Conservation (phyloP, 1,140 invertebrate genomes). For the Centruroides sculpturatus region DNA sequence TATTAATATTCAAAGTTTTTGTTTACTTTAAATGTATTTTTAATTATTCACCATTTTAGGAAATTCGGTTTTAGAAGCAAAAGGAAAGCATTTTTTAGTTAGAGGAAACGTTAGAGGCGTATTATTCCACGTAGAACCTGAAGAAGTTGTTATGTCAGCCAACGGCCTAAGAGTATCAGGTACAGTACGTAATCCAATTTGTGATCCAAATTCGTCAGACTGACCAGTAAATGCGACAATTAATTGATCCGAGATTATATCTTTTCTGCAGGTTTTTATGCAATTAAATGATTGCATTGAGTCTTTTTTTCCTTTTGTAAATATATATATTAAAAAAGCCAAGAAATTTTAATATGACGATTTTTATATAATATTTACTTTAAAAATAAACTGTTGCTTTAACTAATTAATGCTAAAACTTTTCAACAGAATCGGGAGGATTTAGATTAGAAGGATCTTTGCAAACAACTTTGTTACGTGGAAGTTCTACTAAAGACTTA, state of each 20-base stretch:
- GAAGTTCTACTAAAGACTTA: slow-evolving; percentile 59
- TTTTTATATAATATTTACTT: no score
- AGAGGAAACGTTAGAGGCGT: slow-evolving; percentile 54
- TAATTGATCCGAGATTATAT: no score
- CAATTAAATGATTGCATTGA: no score
- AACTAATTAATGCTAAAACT: not conserved
- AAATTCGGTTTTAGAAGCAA: slow-evolving; percentile 64
- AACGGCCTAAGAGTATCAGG: slow-evolving; percentile 59
- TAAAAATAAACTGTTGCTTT: not conserved
- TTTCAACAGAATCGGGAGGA: slow-evolving; percentile 42
- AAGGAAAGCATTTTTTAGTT: slow-evolving; percentile 60
- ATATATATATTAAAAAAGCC: no score
- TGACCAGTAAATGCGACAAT: no score
- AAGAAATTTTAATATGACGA: no score
- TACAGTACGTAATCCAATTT: slow-evolving; percentile 35
- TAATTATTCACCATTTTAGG: slow-evolving; percentile 35
- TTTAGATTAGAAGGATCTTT: slow-evolving; percentile 61
- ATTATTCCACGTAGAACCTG: slow-evolving; percentile 65
- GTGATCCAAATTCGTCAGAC: no score
- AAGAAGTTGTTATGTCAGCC: slow-evolving; percentile 65
- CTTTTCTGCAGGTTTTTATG: no score
- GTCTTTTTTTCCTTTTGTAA: no score
- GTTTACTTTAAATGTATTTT: no score
- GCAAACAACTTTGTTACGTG: slow-evolving; percentile 59
- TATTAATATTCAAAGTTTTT: no score